Evolutionary conservation across 2,888 invertebrate species (phyloP), one percentile per base, ranked within the genome.

Genomic region (Philaethria dido): DNA sequence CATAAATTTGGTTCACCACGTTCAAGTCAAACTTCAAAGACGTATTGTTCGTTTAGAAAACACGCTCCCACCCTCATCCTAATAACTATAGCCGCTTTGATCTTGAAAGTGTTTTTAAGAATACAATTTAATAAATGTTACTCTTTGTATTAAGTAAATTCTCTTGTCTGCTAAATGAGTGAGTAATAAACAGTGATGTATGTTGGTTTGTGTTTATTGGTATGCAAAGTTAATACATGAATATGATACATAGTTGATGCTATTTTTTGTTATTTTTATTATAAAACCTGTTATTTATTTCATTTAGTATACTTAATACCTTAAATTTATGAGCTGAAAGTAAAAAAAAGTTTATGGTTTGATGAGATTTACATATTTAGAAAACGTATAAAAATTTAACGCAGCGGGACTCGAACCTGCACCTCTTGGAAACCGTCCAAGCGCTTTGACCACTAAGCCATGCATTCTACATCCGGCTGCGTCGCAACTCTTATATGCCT

Each of bases 21-120:
- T 76, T 77, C 76, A 71, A 85, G 79, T 76, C 76, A 75, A 73
- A 85, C 87, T 85, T 90, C 89, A 90, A 89, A 90, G 73, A 79
- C 71, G 74, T 73, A 77, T 78, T 79, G 75, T 80, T 73, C 70
- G 70, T 70, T 76, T 74, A 66, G 71, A 69, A 72, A 73, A 75
- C 71, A 73, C 76, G 81, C 82, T 81, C 79, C 81, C 55, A 62
- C 69, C 69, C 75, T 69, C 67, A 69, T 65, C 72, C 70, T 70
- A 69, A 72, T 73, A 72, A 70, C 69, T 72, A 69, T 52, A 57
- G 59, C 36, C 25, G 48, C 74, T 77, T 77, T 77, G 76, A 77
- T 76, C 73, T 66, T 72, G 54, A 22, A 64, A 73, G 66, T 74
- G 72, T 69, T 73, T 70, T 62, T 29, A 64, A 29, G 18, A 64